A percentile compares a stretch with the other conserved stretches of the same genome.
These are phyloP conservation scores for Centruroides sculpturatus DNA, from an alignment of 1,140 invertebrate species.

Conservation along the genomic window DNA sequence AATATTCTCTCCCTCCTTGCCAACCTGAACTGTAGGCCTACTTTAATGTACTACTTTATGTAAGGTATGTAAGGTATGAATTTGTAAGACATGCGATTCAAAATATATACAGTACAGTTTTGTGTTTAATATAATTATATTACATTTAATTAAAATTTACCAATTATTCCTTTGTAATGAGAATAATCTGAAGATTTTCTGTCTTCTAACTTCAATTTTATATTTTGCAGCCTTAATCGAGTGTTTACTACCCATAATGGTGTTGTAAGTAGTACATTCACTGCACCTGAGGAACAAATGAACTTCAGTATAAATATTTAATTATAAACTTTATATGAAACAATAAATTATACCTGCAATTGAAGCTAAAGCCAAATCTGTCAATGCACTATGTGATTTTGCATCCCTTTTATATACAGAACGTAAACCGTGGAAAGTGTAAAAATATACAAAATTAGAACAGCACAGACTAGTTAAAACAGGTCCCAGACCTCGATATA, in stretches of 20 bases:
- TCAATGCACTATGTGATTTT: conserved; percentile 40
- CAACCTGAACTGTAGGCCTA: no score
- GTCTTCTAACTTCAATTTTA: conserved; percentile 8
- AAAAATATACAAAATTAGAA: conserved; percentile 88
- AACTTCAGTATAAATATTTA: no score
- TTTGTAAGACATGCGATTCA: no score
- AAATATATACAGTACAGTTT: no score
- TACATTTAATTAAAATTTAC: conserved; percentile 24
- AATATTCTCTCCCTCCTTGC: no score
- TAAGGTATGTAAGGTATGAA: no score
- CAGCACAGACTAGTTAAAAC: conserved; percentile 66
- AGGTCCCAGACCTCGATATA: conserved; percentile 67
- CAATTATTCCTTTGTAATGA: conserved; percentile 36
- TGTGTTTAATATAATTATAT: no score
- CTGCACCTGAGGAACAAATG: conserved; percentile 37
- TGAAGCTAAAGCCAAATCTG: conserved; percentile 61
- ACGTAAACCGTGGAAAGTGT: conserved; percentile 72
- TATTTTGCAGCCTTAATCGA: conserved; percentile 57
- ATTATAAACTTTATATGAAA: no score
- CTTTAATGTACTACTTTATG: no score
- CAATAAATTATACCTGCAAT: conserved; percentile 43
- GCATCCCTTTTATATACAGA: conserved; percentile 29
- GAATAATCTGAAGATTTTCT: conserved; percentile 6
- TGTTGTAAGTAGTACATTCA: conserved; percentile 70
- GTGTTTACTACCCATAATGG: conserved; percentile 86